phyloP scores from a whole-genome alignment of 2,113 vertebrate genomes.

The Zonotrichia leucophrys region DNA sequence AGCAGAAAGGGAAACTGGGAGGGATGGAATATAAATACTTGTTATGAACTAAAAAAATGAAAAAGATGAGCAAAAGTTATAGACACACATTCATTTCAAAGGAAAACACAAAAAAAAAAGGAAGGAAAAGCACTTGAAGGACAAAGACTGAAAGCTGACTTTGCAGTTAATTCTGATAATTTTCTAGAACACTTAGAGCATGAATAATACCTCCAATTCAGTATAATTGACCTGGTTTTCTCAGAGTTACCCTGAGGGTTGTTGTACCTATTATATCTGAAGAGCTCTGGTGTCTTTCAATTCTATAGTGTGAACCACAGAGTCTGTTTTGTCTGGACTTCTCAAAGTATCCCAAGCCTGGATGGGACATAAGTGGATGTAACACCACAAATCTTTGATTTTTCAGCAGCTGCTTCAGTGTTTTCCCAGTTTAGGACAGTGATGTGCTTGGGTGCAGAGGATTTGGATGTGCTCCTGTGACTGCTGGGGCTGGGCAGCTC shows the following conservation, averaged over 20 bases:
- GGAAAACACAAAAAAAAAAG: not conserved
- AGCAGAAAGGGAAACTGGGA: not conserved
- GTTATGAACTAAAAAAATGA: not conserved
- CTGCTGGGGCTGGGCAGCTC: not conserved
- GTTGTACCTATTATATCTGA: not conserved
- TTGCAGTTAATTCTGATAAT: not conserved
- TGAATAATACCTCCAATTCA: not conserved
- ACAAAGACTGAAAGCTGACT: not conserved
- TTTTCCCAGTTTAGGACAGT: not conserved
- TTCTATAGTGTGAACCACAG: not conserved
- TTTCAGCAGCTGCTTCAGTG: not conserved
- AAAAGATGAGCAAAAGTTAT: not conserved
- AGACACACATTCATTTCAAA: not conserved
- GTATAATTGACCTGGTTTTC: not conserved
- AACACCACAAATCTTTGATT: not conserved
- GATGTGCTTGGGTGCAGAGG: not conserved
- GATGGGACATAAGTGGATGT: not conserved
- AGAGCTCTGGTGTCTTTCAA: not conserved
- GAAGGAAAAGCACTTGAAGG: not conserved
- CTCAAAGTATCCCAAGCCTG: not conserved
- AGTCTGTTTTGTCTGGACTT: not conserved
- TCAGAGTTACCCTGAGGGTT: not conserved
- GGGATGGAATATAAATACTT: not conserved
- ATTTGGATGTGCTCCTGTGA: not conserved
- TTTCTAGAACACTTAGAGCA: not conserved